These are phyloP conservation scores for Sparidentex hasta DNA, from an alignment of 2,797 vertebrate genomes.

Conservation along the genomic window DNA sequence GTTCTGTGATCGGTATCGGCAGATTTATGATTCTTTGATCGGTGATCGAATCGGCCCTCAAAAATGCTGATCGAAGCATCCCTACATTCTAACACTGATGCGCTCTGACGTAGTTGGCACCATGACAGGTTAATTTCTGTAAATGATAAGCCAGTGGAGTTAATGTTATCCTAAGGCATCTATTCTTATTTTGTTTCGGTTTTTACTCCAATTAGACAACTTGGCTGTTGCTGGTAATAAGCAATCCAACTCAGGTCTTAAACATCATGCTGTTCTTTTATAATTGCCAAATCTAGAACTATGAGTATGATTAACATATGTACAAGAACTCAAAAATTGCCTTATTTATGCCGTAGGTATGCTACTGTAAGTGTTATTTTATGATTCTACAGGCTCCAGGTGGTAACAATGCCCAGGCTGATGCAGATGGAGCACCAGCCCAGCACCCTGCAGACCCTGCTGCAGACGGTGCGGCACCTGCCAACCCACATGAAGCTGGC, in stretches of 20 bases:
- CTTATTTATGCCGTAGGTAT: background rate
- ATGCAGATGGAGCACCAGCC: slow-evolving; percentile 56
- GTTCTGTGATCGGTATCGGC: too few relatives aligned
- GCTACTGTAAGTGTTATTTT: background rate
- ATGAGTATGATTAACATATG: background rate
- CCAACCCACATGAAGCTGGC: slow-evolving; percentile 46
- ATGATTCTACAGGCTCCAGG: slow-evolving; percentile 83
- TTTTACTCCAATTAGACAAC: too few relatives aligned
- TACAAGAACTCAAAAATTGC: background rate
- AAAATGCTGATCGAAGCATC: too few relatives aligned
- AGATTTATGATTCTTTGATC: too few relatives aligned
- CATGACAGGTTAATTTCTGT: background rate
- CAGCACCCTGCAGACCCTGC: slow-evolving; percentile 47
- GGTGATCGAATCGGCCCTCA: too few relatives aligned
- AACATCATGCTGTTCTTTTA: background rate
- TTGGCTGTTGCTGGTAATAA: background rate
- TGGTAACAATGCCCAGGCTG: slow-evolving; percentile 91
- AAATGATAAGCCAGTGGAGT: background rate
- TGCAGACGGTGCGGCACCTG: slow-evolving; percentile 39
- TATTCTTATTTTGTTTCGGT: background rate
- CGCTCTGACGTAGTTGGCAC: slow-evolving; percentile 15
- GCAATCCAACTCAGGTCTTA: background rate
- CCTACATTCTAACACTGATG: background rate
- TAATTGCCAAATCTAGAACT: slow-evolving; percentile 1
- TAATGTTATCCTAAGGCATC: background rate